A percentile compares a stretch with the other conserved stretches of the same genome.
Evolutionary conservation across 2,797 vertebrate genomes (phyloP).

Genomic region (Peromyscus attwateri): DNA sequence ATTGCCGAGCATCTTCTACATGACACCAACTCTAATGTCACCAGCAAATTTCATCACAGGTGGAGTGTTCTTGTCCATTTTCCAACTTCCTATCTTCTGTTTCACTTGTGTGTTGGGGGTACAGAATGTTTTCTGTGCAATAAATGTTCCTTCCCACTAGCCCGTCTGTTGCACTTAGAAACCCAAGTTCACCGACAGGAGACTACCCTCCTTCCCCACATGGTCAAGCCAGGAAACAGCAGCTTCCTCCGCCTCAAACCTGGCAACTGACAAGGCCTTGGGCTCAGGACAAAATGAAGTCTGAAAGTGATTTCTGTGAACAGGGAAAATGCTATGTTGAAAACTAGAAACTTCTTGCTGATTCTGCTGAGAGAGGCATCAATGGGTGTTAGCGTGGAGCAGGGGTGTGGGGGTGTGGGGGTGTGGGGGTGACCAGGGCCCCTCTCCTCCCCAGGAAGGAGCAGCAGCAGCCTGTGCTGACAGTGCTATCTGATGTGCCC

Average conservation of each 20-base stretch:
- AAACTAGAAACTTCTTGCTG: background rate
- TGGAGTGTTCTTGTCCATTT: background rate
- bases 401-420: rapidly evolving
- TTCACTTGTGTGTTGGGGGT: background rate
- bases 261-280: background rate
- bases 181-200: background rate
- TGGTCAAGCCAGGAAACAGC: background rate
- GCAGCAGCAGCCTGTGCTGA: background rate
- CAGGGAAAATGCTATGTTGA: background rate
- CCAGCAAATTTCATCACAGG: background rate
- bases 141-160: background rate
- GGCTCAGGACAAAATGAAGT: background rate
- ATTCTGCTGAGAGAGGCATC: conserved; percentile 31
- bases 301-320: background rate
- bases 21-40: background rate
- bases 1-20: background rate
- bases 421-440: no score
- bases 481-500: background rate
- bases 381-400: no score
- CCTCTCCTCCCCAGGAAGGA: background rate
- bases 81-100: background rate
- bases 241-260: background rate
- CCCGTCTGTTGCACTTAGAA: background rate
- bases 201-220: background rate
- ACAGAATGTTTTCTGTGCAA: background rate